A percentile compares a stretch with the other conserved stretches of the same genome.
Conservation (phyloP, 2,888 invertebrate species). For the Campoplex nolae region DNA sequence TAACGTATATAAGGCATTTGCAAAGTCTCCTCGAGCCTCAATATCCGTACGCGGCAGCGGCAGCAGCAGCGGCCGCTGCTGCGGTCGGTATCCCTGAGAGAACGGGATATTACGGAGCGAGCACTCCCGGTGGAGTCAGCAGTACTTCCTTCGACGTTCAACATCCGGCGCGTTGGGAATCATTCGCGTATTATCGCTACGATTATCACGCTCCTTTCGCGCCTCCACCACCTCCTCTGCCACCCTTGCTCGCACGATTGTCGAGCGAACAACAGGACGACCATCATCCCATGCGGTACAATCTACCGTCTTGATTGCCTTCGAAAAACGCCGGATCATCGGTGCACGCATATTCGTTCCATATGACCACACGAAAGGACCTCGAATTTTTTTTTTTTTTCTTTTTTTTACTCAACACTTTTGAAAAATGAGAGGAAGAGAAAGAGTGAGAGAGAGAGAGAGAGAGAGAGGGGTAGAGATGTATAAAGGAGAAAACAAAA, state of each 20-base stretch:
- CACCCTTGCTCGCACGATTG: slow-evolving; percentile 71
- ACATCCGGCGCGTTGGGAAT: slow-evolving; percentile 80
- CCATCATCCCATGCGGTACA: slow-evolving; percentile 72
- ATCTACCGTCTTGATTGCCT: slow-evolving; percentile 69
- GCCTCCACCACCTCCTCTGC: slow-evolving; percentile 73
- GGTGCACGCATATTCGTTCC: background rate
- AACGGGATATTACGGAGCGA: slow-evolving; percentile 72
- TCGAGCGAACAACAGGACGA: slow-evolving; percentile 71
- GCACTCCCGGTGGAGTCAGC: slow-evolving; percentile 52
- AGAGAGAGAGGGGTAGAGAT: background rate
- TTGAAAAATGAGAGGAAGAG: background rate
- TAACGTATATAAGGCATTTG: slow-evolving; percentile 91
- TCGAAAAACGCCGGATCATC: background rate
- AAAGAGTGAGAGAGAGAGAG: too few species aligned
- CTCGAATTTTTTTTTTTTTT: background rate
- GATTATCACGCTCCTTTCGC: slow-evolving; percentile 80
- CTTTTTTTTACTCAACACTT: background rate
- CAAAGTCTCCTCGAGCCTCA: slow-evolving; percentile 87
- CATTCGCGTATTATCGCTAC: slow-evolving; percentile 81
- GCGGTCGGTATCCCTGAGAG: slow-evolving; percentile 73
- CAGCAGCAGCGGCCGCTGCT: background rate
- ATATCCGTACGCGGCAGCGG: slow-evolving; percentile 74
- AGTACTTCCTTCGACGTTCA: slow-evolving; percentile 75
- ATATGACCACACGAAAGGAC: background rate
- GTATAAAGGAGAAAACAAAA: background rate